These are phyloP conservation scores for Corythornis madagascariensis DNA, from an alignment of 2,113 vertebrate genomes.

Conservation along the genomic window DNA sequence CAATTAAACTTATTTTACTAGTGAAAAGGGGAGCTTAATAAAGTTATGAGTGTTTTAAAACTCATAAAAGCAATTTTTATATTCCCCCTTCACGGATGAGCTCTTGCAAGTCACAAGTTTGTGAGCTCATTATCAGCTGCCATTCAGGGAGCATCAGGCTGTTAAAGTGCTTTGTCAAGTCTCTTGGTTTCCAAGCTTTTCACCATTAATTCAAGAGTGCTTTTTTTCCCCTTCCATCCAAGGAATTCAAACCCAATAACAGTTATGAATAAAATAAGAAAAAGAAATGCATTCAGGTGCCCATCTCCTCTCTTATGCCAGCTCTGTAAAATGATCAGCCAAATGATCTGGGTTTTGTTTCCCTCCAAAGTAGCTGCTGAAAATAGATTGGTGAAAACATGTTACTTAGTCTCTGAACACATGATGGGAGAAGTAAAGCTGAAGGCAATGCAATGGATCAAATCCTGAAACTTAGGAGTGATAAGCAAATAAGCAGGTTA, in stretches of 20 bases:
- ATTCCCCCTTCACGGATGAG: constrained; percentile 56
- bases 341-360: not conserved
- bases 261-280: not conserved
- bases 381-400: not conserved
- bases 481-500: not conserved
- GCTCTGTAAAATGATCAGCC: not conserved
- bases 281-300: not conserved
- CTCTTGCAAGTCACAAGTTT: not conserved
- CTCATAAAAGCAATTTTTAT: constrained; percentile 44
- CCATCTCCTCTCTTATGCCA: not conserved
- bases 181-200: not conserved
- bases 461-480: not conserved
- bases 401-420: not conserved
- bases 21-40: constrained; percentile 34
- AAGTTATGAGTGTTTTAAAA: constrained; percentile 52
- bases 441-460: not conserved
- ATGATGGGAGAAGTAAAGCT: not conserved
- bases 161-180: constrained; percentile 12
- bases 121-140: constrained; percentile 20
- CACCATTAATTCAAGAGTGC: not conserved
- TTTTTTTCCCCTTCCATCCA: not conserved
- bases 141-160: not conserved
- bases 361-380: not conserved
- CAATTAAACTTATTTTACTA: constrained; percentile 38
- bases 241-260: not conserved